A percentile compares a stretch with the other conserved stretches of the same genome.
These are phyloP conservation scores for Luidia sarsii DNA, from an alignment of 53 echinoderm and acorn worm genomes.

Conservation along the genomic window DNA sequence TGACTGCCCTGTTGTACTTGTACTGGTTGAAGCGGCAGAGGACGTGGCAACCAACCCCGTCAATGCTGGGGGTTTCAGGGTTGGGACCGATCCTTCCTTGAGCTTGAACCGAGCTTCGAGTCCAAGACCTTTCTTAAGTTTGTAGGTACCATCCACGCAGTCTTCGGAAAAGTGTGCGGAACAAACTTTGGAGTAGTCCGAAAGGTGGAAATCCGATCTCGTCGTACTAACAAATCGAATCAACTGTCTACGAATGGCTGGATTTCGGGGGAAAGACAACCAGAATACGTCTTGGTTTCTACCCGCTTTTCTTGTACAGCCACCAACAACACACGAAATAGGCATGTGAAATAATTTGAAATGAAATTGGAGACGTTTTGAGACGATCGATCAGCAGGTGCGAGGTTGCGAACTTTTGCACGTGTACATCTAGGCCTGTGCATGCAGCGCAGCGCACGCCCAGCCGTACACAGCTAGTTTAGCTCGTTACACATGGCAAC, in stretches of 20 bases:
- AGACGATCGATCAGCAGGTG: too few species aligned
- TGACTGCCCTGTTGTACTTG: too few species aligned
- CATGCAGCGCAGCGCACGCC: too few species aligned
- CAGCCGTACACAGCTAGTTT: too few species aligned
- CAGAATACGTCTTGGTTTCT: neutral
- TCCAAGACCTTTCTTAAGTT: neutral
- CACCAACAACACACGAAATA: slow-evolving; percentile 2
- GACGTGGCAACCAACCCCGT: too few species aligned
- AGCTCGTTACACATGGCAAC: too few species aligned
- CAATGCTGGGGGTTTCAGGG: neutral
- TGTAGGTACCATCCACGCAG: neutral
- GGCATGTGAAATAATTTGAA: neutral
- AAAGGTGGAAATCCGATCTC: neutral
- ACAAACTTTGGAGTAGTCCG: neutral
- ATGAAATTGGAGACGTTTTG: neutral
- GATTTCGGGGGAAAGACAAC: neutral
- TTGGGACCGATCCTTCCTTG: slow-evolving; percentile 3
- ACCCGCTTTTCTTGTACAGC: neutral
- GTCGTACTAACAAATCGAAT: neutral
- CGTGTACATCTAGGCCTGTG: too few species aligned
- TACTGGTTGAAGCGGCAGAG: too few species aligned
- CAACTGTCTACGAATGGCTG: neutral
- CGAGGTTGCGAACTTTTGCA: too few species aligned
- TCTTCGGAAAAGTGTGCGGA: neutral
- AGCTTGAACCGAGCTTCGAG: neutral